Conservation (phyloP, 2,888 invertebrate species). For the Mimumesa dahlbomi region DNA sequence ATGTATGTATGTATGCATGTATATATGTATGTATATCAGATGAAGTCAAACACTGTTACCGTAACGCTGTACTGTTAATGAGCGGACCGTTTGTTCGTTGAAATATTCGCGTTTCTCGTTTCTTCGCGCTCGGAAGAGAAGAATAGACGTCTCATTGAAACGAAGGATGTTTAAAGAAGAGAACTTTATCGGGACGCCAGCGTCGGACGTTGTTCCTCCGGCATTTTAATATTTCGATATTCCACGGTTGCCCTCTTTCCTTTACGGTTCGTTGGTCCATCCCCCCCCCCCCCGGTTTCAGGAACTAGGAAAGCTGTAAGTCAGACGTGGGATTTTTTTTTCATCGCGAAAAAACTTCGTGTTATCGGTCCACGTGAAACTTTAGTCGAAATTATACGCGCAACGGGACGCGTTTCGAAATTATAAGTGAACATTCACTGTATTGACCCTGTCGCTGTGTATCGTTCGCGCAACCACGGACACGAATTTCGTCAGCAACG, state of each 20-base stretch:
- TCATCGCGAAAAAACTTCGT: too few species aligned
- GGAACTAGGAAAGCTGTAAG: too few species aligned
- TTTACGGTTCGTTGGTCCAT: slow-evolving; percentile 7
- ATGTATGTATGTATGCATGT: too few species aligned
- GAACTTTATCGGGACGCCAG: not conserved
- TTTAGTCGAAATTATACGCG: not conserved
- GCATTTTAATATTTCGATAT: slow-evolving; percentile 11
- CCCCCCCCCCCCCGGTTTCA: too few species aligned
- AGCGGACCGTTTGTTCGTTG: not conserved
- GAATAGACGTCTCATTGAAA: not conserved
- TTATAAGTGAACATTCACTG: not conserved
- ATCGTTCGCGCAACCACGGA: too few species aligned
- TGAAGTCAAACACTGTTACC: not conserved
- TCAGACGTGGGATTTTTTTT: too few species aligned
- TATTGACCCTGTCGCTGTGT: too few species aligned
- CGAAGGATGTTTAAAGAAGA: not conserved
- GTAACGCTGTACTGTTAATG: not conserved
- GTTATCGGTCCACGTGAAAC: too few species aligned
- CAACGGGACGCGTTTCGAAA: not conserved
- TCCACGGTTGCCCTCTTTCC: slow-evolving; percentile 6
- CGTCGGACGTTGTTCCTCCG: not conserved
- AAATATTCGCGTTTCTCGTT: slow-evolving; percentile 1
- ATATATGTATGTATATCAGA: not conserved
- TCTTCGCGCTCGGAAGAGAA: not conserved
- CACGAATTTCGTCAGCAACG: too few species aligned